Percentiles rank a stretch among this genome's conserved stretches.
These are phyloP conservation scores for Pissodes strobi DNA, from an alignment of 1,140 invertebrate species.

Conservation along the genomic window DNA sequence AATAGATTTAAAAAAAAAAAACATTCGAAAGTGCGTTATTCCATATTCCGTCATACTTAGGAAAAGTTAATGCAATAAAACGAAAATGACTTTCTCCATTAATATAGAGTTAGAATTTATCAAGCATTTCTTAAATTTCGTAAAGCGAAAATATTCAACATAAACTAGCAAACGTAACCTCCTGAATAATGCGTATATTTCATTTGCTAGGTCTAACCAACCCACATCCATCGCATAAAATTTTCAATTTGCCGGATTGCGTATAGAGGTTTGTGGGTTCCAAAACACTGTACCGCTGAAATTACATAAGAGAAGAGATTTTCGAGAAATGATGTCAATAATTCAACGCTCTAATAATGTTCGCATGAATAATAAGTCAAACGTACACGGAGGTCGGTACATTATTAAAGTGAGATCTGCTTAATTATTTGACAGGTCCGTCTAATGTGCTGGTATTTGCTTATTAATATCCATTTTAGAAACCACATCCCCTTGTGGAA, in stretches of 20 bases:
- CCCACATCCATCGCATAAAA: slow-evolving; percentile 5
- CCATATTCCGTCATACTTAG: too few relatives aligned
- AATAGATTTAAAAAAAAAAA: too few relatives aligned
- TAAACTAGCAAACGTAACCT: not conserved
- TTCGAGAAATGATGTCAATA: slow-evolving; percentile 37
- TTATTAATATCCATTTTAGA: too few relatives aligned
- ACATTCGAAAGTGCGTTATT: too few relatives aligned
- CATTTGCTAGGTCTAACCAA: not conserved
- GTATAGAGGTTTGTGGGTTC: slow-evolving; percentile 1
- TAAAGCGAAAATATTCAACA: not conserved
- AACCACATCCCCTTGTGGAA: too few relatives aligned
- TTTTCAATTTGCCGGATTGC: slow-evolving; percentile 16
- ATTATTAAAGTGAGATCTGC: slow-evolving; percentile 42
- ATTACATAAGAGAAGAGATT: slow-evolving; percentile 23
- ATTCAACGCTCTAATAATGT: slow-evolving; percentile 49
- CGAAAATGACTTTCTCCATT: too few relatives aligned
- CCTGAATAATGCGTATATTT: slow-evolving; percentile 1
- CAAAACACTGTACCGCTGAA: not conserved
- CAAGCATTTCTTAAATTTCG: not conserved
- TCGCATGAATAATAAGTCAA: slow-evolving; percentile 49
- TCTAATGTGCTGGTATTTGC: not conserved
- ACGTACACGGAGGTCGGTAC: slow-evolving; percentile 44
- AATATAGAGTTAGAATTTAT: too few relatives aligned
- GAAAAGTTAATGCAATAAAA: too few relatives aligned
- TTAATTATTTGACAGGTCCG: slow-evolving; percentile 44